Evolutionary conservation across 2,888 invertebrate genomes (phyloP).

Genomic region (Magallana nippona): DNA sequence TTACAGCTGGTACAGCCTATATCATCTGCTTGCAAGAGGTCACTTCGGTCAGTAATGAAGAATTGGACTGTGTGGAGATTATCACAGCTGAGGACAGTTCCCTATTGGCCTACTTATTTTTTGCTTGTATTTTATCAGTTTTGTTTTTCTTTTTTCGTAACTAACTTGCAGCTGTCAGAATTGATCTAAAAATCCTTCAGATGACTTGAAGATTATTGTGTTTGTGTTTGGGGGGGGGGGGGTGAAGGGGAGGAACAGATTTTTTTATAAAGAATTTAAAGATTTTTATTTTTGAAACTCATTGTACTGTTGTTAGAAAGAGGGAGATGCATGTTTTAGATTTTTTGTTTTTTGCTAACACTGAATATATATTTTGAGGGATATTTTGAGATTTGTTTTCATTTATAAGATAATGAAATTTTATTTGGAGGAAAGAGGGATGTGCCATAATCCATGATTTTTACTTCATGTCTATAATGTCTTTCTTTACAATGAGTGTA

Average conservation of each 20-base stretch:
- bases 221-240: too few relatives aligned
- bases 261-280: neutral
- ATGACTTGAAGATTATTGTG: too few relatives aligned
- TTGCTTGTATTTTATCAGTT: neutral
- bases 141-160: neutral
- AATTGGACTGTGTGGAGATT: constrained; percentile 41
- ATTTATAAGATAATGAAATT: too few relatives aligned
- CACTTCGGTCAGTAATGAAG: neutral
- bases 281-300: neutral
- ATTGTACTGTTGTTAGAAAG: too few relatives aligned
- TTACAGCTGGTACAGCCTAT: constrained; percentile 33
- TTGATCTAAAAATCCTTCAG: neutral
- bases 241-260: neutral
- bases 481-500: too few relatives aligned
- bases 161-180: neutral
- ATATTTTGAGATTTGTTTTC: too few relatives aligned
- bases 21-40: constrained; percentile 36
- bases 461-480: too few relatives aligned
- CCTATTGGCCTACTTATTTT: neutral
- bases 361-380: too few relatives aligned
- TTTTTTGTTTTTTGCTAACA: too few relatives aligned
- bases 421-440: too few relatives aligned
- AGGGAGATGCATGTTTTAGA: too few relatives aligned
- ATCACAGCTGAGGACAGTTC: constrained; percentile 3
- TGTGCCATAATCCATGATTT: too few relatives aligned